Base-by-base conservation (phyloP, 2,797 vertebrate species). In the Vipera latastei region DNA sequence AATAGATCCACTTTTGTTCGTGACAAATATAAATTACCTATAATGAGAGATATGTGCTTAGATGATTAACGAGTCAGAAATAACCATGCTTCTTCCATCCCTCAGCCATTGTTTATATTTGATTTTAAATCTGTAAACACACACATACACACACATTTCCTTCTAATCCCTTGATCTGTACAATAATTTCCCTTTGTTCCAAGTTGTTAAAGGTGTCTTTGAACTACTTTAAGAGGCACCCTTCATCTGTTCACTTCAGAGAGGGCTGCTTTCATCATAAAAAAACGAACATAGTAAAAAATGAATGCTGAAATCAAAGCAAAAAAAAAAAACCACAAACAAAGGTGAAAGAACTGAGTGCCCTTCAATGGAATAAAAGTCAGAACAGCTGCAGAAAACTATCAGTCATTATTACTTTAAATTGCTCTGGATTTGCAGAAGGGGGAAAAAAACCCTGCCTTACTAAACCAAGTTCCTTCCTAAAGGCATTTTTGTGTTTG, bases 121-220 rank as follows among this genome's bases (percentile, higher is more conserved):
- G 97, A 96, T 97, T 97, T 97, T 97, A 97, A 96, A 97, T 96
- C 95, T 97, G 96, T 96, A 95, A 97, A 97, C 98, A 73, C 20
- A 73, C 25, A 60, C 51, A 53, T 38, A 38, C 38, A 9, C 9
- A 53, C 51, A 96, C 93, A 96, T 95, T 96, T 96, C 89, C 94
- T 89, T 92, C 89, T 96, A 97, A 96, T 97, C 96, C 94, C 97
- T 97, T 97, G 97, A 97, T 97, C 96, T 96, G 93, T 96, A 95
- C 95, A 96, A 97, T 97, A 97, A 97, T 97, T 97, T 97, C 94
- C 95, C 97, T 97, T 97, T 97, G 95, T 97, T 98, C 95, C 9
- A 25, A 97, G 93, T 90, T 0, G 18, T 96, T 97, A 96, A 96
- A 97, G 95, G 91, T 97, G 94, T 96, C 97, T 98, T 97, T 97